A percentile compares a stretch with the other conserved stretches of the same genome.
phyloP scores from a whole-genome alignment of 2,113 vertebrate genomes.

The Onychostoma macrolepis region DNA sequence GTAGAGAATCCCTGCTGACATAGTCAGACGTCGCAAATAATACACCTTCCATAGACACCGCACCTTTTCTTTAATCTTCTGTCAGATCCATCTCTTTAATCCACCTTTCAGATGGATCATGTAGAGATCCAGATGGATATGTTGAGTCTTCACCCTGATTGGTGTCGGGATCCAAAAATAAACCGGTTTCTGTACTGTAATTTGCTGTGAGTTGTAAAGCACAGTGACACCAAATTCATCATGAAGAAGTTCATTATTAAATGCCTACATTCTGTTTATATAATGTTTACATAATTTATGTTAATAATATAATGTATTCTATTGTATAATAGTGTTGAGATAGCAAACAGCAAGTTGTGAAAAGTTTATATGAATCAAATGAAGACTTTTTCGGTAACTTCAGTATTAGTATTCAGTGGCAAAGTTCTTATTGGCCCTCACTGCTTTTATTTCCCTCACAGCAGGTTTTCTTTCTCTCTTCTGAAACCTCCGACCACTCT shows the following conservation, averaged over 20 bases:
- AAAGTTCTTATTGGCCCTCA: neutral
- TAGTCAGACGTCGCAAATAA: neutral
- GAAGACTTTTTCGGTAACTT: no score
- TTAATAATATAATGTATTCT: no score
- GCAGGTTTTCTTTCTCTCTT: neutral
- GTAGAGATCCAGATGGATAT: neutral
- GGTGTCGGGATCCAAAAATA: neutral
- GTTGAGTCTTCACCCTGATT: neutral
- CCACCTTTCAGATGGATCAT: neutral
- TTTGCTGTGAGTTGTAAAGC: neutral
- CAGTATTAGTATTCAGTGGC: neutral
- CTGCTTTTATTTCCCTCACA: neutral
- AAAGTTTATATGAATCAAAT: no score
- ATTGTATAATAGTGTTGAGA: no score
- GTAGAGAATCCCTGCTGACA: slow-evolving; percentile 13
- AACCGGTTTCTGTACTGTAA: neutral
- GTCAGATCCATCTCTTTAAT: no score
- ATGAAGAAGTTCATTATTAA: neutral
- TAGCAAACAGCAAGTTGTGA: no score
- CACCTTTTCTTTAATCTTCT: slow-evolving; percentile 11
- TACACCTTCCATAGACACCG: neutral
- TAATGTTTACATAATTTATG: no score
- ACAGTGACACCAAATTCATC: neutral
- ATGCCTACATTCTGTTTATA: no score
- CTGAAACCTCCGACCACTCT: neutral